Evolutionary conservation across 1,140 invertebrate species (phyloP).

Genomic region (Pachypeltis micranthus): DNA sequence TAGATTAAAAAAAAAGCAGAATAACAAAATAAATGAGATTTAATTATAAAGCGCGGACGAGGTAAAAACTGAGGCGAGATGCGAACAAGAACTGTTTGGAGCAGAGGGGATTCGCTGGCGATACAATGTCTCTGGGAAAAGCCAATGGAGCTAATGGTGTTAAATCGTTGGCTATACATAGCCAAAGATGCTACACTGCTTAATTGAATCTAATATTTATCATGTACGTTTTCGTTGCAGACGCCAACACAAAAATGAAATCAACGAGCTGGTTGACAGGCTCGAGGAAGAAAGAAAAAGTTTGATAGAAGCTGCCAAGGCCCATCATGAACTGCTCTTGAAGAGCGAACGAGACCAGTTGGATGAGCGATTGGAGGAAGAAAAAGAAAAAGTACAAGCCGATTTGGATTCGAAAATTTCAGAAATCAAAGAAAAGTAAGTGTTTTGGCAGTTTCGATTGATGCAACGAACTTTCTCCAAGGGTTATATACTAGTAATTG

Average conservation of each 20-base stretch:
- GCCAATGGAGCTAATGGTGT: neutral
- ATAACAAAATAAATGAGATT: too few relatives aligned
- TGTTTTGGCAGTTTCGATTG: neutral
- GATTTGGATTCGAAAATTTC: slow-evolving; percentile 13
- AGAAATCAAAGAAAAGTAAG: slow-evolving; percentile 15
- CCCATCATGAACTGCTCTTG: neutral
- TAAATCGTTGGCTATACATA: neutral
- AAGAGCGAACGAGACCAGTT: neutral
- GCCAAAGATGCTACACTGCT: neutral
- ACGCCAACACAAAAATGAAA: neutral
- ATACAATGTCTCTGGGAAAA: too few relatives aligned
- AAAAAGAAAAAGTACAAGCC: slow-evolving; percentile 11
- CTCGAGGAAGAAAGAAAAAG: slow-evolving; percentile 15
- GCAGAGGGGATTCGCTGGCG: neutral
- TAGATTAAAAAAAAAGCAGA: too few relatives aligned
- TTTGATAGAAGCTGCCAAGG: neutral
- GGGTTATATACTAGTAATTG: neutral
- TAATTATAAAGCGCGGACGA: too few relatives aligned
- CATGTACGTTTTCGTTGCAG: slow-evolving; percentile 4
- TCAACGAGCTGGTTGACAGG: slow-evolving; percentile 3
- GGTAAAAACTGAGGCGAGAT: too few relatives aligned
- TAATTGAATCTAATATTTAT: neutral
- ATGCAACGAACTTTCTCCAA: slow-evolving; percentile 3
- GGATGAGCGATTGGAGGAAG: slow-evolving; percentile 10
- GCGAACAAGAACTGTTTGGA: neutral